Conservation (phyloP, 2,797 vertebrate species). For the Sebastes kiyomatsui region DNA sequence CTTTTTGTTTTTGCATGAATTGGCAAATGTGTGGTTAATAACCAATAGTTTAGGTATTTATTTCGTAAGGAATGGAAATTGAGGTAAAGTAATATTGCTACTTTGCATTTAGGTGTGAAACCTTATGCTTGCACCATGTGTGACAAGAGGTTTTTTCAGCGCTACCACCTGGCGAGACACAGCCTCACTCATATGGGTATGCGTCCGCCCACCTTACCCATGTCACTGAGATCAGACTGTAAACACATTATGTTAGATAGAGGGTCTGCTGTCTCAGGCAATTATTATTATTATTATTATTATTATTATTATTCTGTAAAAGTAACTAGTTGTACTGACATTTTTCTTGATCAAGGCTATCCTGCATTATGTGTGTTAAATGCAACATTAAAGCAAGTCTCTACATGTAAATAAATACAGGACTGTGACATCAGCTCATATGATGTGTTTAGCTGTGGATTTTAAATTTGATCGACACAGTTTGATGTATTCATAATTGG, state of each 20-base stretch:
- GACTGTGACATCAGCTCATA: slow-evolving; percentile 77
- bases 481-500: slow-evolving; percentile 22
- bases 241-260: slow-evolving; percentile 28
- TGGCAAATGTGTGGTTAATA: slow-evolving; percentile 73
- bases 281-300: slow-evolving; percentile 32
- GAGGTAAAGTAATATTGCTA: slow-evolving; percentile 69
- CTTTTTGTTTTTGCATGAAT: slow-evolving; percentile 65
- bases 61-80: slow-evolving; percentile 41
- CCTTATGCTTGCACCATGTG: slow-evolving; percentile 87
- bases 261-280: slow-evolving; percentile 16
- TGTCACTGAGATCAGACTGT: slow-evolving; percentile 64
- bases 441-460: slow-evolving; percentile 77
- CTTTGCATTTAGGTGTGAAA: slow-evolving; percentile 84
- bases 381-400: slow-evolving; percentile 12
- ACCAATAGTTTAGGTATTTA: slow-evolving; percentile 56
- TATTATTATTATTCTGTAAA: slow-evolving; percentile 24
- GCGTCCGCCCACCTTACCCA: slow-evolving; percentile 75
- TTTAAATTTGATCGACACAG: slow-evolving; percentile 43
- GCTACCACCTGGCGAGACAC: slow-evolving; percentile 85
- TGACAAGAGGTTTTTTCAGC: slow-evolving; percentile 86
- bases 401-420: slow-evolving; percentile 1
- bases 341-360: slow-evolving; percentile 3
- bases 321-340: neutral
- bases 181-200: slow-evolving; percentile 86
- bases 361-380: slow-evolving; percentile 22